Conservation (phyloP, 2,888 invertebrate species). For the Notodonta dromedarius region DNA sequence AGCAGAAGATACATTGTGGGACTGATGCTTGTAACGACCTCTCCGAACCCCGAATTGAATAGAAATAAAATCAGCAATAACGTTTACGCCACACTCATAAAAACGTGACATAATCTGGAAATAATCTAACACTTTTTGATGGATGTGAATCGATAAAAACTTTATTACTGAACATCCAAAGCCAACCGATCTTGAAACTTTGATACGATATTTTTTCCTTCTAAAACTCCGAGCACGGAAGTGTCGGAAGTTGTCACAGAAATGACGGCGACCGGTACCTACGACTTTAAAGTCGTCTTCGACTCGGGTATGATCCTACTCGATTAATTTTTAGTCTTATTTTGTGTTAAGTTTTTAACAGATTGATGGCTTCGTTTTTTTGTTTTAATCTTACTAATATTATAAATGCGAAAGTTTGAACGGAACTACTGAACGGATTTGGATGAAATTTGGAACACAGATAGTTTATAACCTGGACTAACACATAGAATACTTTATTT, state of each 20-base stretch:
- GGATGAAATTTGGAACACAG: too few species aligned
- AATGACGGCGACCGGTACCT: constrained; percentile 33
- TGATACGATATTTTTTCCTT: constrained; percentile 39
- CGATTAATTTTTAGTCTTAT: constrained; percentile 14
- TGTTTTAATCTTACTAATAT: too few species aligned
- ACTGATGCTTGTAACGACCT: neutral
- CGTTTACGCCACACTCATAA: neutral
- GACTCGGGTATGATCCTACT: neutral
- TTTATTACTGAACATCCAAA: constrained; percentile 53
- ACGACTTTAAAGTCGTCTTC: constrained; percentile 10
- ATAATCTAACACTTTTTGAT: constrained; percentile 51
- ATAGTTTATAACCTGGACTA: too few species aligned
- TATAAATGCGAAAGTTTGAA: too few species aligned
- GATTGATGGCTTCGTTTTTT: neutral
- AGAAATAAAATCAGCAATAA: neutral
- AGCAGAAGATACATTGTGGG: too few species aligned
- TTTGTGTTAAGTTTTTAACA: constrained; percentile 15
- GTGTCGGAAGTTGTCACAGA: constrained; percentile 34
- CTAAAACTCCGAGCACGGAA: constrained; percentile 35
- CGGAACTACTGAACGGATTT: too few species aligned
- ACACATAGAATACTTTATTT: too few species aligned
- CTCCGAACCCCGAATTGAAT: constrained; percentile 1
- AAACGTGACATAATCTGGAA: constrained; percentile 33
- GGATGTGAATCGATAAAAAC: constrained; percentile 58
- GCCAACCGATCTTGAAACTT: constrained; percentile 44